Conservation (phyloP, 2,797 vertebrate species). For the Poeciliopsis gracilis region DNA sequence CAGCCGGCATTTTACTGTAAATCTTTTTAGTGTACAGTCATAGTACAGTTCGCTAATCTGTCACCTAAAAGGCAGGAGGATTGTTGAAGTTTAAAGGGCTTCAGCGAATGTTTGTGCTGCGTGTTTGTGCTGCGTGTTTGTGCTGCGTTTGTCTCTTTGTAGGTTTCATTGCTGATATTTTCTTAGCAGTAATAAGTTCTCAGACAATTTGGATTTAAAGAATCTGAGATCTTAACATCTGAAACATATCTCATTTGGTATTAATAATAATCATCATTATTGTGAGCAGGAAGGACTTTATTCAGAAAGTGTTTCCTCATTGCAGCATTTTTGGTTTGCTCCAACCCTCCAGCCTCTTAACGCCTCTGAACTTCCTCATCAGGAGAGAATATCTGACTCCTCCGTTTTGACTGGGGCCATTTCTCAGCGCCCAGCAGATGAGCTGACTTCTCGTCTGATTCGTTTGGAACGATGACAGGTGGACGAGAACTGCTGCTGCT, state of each 20-base stretch:
- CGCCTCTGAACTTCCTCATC: constrained; percentile 28
- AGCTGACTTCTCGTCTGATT: not conserved
- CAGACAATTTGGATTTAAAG: not conserved
- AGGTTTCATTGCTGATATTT: not conserved
- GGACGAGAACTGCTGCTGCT: constrained; percentile 39
- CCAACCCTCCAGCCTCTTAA: not conserved
- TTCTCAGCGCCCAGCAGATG: not conserved
- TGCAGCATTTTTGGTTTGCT: not conserved
- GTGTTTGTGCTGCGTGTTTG: too few relatives aligned
- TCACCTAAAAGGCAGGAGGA: not conserved
- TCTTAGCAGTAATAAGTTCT: not conserved
- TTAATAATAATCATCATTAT: not conserved
- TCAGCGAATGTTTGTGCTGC: not conserved
- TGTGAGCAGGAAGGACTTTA: not conserved
- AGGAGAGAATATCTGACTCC: not conserved
- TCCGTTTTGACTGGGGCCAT: not conserved
- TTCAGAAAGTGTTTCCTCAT: not conserved
- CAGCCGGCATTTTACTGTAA: too few relatives aligned
- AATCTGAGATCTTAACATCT: not conserved
- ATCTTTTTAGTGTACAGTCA: too few relatives aligned
- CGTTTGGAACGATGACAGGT: not conserved
- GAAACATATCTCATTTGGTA: not conserved
- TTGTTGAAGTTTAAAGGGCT: not conserved
- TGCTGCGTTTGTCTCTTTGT: too few relatives aligned
- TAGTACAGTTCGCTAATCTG: not conserved